Conservation (phyloP, 2,113 vertebrate species). For the Gallinago jamesoni region DNA sequence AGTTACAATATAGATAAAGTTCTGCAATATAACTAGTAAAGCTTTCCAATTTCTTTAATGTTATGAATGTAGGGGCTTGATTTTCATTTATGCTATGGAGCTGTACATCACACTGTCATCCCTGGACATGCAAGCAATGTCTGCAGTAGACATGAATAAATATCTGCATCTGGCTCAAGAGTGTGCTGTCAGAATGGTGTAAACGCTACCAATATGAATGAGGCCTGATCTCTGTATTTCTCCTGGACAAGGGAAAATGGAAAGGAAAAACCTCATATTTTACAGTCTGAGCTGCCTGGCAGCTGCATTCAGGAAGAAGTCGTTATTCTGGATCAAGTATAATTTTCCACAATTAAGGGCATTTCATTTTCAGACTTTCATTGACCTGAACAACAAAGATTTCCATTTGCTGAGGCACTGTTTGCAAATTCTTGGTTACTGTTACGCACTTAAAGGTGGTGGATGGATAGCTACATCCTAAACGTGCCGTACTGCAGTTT, state of each 20-base stretch:
- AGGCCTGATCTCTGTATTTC: not conserved
- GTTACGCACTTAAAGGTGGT: not conserved
- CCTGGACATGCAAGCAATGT: not conserved
- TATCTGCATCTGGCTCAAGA: not conserved
- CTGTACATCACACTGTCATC: not conserved
- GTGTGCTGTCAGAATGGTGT: not conserved
- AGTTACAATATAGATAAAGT: not conserved
- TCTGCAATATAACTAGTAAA: not conserved
- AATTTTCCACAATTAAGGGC: not conserved
- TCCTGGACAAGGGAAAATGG: not conserved
- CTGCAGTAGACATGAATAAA: not conserved
- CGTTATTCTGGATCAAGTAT: not conserved
- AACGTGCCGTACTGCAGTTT: rapidly evolving
- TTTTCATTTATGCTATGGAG: not conserved
- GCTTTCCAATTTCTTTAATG: not conserved
- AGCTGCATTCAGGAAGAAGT: not conserved
- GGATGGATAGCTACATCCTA: not conserved
- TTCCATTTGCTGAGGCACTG: not conserved
- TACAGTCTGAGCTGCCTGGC: not conserved
- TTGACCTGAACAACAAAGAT: not conserved
- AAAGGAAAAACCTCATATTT: not conserved
- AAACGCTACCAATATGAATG: not conserved
- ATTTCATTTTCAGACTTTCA: not conserved
- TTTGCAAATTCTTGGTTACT: not conserved
- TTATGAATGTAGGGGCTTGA: not conserved